These are phyloP conservation scores for Apeira syringaria DNA, from an alignment of 2,888 invertebrate genomes.

Conservation along the genomic window DNA sequence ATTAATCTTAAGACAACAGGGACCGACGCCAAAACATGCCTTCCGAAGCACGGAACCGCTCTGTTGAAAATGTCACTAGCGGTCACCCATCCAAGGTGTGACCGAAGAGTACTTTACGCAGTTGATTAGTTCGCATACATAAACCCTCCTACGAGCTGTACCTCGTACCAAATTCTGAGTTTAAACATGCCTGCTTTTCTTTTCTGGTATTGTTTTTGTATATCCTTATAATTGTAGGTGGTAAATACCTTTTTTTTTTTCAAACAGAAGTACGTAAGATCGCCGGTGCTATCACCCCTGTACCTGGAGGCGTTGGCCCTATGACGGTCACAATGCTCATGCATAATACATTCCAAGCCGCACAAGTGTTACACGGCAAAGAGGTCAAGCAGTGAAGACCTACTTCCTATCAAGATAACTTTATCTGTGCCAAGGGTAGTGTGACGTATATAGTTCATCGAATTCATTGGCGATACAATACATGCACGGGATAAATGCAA, in stretches of 20 bases:
- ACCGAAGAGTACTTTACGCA: no score
- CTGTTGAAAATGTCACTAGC: no score
- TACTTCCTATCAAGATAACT: constrained; percentile 1
- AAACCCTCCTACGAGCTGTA: no score
- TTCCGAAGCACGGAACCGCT: no score
- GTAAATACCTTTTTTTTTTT: constrained; percentile 9
- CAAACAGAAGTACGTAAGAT: constrained; percentile 87
- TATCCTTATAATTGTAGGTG: no score
- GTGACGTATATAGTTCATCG: neutral
- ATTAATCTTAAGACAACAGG: no score
- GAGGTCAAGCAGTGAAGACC: constrained; percentile 35
- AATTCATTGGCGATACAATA: neutral
- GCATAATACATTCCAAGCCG: constrained; percentile 93
- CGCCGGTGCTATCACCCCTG: constrained; percentile 94
- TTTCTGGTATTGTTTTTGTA: no score
- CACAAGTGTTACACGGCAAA: constrained; percentile 68
- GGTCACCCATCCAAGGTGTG: no score
- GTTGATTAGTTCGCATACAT: no score
- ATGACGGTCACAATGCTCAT: constrained; percentile 98
- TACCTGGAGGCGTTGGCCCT: constrained; percentile 96
- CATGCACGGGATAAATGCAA: neutral
- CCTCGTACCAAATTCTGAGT: no score
- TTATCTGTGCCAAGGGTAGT: constrained; percentile 12
- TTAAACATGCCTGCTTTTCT: no score
- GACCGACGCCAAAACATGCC: no score